These are phyloP conservation scores for Heliothis subflexa DNA, from an alignment of 1,140 invertebrate genomes.

Conservation along the genomic window DNA sequence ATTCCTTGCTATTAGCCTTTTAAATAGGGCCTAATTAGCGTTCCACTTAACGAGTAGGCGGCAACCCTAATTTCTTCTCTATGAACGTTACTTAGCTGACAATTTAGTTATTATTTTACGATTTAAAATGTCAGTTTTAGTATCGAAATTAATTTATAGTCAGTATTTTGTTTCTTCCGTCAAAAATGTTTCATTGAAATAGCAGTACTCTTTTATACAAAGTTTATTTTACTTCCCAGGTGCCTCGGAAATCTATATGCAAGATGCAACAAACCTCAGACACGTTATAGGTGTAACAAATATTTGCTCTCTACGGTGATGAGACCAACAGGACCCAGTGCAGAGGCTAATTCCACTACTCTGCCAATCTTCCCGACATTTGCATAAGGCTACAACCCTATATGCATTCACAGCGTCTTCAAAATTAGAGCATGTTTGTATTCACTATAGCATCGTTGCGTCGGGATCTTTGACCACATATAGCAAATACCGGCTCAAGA, in stretches of 20 bases:
- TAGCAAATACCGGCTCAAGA: not conserved
- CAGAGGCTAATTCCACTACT: no score
- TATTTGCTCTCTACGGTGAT: no score
- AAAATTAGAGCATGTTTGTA: not conserved
- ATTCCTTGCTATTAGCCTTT: not conserved
- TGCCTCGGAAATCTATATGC: no score
- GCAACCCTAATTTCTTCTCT: not conserved
- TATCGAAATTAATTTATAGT: not conserved
- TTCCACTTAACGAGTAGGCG: not conserved
- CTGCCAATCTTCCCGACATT: no score
- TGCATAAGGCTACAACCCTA: no score
- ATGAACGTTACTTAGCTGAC: not conserved
- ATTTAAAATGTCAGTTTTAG: not conserved
- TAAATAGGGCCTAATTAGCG: not conserved
- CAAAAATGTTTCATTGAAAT: not conserved
- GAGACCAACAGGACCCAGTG: no score
- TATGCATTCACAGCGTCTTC: not conserved
- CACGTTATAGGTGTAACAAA: no score
- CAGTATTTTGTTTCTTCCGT: not conserved
- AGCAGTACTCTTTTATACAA: no score
- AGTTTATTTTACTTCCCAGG: no score
- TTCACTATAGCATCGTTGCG: not conserved
- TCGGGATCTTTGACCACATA: not conserved
- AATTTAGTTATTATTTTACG: not conserved
- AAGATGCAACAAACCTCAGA: no score